Conservation (phyloP, 2,113 vertebrate genomes). For the Rhizomys pruinosus region DNA sequence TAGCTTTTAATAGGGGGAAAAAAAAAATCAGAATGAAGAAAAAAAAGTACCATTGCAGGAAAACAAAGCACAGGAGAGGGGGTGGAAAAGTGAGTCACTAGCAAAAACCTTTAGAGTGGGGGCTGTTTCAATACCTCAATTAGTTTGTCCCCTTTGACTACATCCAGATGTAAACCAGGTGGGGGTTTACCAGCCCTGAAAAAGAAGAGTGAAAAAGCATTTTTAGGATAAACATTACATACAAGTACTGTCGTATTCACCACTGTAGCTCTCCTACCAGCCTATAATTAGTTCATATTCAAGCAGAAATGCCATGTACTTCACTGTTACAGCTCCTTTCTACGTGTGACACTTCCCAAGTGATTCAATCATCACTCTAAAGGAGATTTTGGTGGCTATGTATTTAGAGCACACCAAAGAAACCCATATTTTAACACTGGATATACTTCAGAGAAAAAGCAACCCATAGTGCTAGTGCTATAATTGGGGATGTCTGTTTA, state of each 20-base stretch:
- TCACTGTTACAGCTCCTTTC: slow-evolving; percentile 71
- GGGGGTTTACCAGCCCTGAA: slow-evolving; percentile 98
- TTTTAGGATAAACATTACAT: slow-evolving; percentile 62
- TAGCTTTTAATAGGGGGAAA: slow-evolving; percentile 58
- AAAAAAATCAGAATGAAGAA: slow-evolving; percentile 43
- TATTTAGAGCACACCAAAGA: slow-evolving; percentile 71
- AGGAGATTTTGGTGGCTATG: slow-evolving; percentile 62
- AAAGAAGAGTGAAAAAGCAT: slow-evolving; percentile 77
- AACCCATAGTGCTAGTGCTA: background rate
- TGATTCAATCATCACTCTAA: slow-evolving; percentile 70
- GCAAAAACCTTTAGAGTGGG: slow-evolving; percentile 49
- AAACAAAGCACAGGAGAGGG: slow-evolving; percentile 74
- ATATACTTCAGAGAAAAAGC: slow-evolving; percentile 47
- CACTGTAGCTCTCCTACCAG: slow-evolving; percentile 23
- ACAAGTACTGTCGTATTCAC: slow-evolving; percentile 59
- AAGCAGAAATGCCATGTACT: slow-evolving; percentile 73
- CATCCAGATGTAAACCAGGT: slow-evolving; percentile 96
- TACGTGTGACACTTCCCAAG: slow-evolving; percentile 68
- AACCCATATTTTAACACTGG: slow-evolving; percentile 61
- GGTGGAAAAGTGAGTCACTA: slow-evolving; percentile 73
- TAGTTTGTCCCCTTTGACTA: slow-evolving; percentile 99
- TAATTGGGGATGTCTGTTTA: background rate
- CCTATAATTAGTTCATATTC: slow-evolving; percentile 77
- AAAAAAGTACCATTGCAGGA: slow-evolving; percentile 69
- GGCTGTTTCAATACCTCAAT: slow-evolving; percentile 92